These are phyloP conservation scores for Adoxophyes honmai DNA, from an alignment of 1,140 invertebrate species.

Conservation along the genomic window DNA sequence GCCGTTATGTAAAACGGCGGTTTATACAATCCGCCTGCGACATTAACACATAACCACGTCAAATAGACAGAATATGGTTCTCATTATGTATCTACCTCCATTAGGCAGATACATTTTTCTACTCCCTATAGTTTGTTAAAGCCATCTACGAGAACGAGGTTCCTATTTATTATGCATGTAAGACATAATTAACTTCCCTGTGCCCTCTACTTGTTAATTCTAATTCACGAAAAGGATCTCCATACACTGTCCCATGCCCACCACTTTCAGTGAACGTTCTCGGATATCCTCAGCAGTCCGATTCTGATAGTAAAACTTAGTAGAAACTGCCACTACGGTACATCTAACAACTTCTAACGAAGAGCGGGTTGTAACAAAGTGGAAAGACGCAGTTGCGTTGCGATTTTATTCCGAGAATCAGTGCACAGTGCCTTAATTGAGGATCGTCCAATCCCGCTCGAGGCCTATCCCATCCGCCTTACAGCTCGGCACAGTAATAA, in stretches of 20 bases:
- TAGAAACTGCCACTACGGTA: neutral
- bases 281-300: neutral
- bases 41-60: too few relatives aligned
- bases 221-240: neutral
- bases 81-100: too few relatives aligned
- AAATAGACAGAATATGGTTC: too few relatives aligned
- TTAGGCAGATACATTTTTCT: too few relatives aligned
- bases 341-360: neutral
- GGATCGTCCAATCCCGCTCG: slow-evolving; percentile 48
- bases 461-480: slow-evolving; percentile 53
- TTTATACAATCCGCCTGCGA: too few relatives aligned
- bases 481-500: slow-evolving; percentile 57
- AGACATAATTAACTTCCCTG: neutral
- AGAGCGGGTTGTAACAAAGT: neutral
- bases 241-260: neutral
- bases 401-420: neutral
- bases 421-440: slow-evolving; percentile 45
- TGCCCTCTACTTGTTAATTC: neutral
- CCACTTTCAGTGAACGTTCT: neutral
- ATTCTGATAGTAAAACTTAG: neutral
- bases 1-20: too few relatives aligned
- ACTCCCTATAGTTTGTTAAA: too few relatives aligned
- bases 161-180: slow-evolving; percentile 2
- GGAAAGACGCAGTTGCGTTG: neutral
- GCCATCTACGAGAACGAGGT: neutral